phyloP scores from a whole-genome alignment of 2,113 vertebrate genomes.

The Bucco capensis region DNA sequence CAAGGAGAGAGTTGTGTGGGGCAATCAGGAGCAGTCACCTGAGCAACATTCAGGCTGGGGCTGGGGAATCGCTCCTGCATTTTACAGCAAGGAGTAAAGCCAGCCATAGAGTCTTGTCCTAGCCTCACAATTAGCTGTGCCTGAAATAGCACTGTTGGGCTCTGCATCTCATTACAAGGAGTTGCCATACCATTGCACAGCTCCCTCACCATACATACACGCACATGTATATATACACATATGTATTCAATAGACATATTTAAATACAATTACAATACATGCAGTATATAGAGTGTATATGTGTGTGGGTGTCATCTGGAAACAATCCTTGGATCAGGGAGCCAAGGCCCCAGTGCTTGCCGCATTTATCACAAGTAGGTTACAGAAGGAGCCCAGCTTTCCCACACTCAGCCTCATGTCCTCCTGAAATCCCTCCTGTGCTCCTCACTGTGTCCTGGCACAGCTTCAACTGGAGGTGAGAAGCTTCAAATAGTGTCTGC shows the following conservation, averaged over 20 bases:
- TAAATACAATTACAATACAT: neutral
- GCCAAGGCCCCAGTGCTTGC: neutral
- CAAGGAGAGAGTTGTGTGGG: neutral
- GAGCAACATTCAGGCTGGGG: neutral
- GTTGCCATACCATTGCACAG: neutral
- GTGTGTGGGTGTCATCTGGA: neutral
- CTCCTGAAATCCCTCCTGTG: neutral
- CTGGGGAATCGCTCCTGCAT: neutral
- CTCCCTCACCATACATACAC: fast-evolving
- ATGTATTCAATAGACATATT: neutral
- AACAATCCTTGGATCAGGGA: neutral
- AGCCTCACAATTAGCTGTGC: neutral
- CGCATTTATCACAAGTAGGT: neutral
- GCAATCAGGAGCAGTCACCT: fast-evolving
- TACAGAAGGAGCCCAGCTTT: neutral
- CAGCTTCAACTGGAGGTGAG: neutral
- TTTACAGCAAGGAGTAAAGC: neutral
- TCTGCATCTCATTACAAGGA: neutral
- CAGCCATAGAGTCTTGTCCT: neutral
- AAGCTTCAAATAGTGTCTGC: neutral
- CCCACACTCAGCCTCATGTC: neutral
- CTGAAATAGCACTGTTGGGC: neutral
- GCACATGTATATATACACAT: fast-evolving
- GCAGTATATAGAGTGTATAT: neutral
- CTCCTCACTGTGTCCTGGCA: neutral